These are phyloP conservation scores for Solenopsis invicta DNA, from an alignment of 1,140 invertebrate genomes.

Conservation along the genomic window DNA sequence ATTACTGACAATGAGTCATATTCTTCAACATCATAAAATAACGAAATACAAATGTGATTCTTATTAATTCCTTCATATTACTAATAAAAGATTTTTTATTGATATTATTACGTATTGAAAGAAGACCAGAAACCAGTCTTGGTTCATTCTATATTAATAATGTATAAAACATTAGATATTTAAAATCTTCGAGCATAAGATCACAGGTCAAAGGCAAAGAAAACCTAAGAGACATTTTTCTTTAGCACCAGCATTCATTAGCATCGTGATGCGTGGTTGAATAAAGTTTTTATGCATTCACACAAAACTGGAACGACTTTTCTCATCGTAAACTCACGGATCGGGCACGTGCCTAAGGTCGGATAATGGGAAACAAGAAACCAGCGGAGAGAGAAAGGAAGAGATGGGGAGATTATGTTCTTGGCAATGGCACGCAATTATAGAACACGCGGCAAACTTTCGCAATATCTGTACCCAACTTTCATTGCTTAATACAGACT, in stretches of 20 bases:
- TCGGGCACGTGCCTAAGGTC: constrained; percentile 43
- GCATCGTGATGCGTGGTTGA: constrained; percentile 23
- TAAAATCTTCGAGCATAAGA: neutral
- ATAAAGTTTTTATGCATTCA: constrained; percentile 58
- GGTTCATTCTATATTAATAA: neutral
- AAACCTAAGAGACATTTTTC: neutral
- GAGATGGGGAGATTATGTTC: constrained; percentile 54
- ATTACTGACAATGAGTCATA: neutral
- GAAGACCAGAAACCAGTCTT: neutral
- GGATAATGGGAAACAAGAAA: constrained; percentile 60
- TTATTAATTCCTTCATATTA: neutral
- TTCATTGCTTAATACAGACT: constrained; percentile 62
- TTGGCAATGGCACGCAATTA: constrained; percentile 56
- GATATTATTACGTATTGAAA: neutral
- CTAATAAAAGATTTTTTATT: neutral
- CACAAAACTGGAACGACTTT: constrained; percentile 37
- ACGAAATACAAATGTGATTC: neutral
- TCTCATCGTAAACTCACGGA: neutral
- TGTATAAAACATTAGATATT: too few relatives aligned
- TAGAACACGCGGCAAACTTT: constrained; percentile 60
- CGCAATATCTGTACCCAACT: constrained; percentile 64
- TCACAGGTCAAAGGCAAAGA: neutral
- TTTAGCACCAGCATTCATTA: constrained; percentile 7
- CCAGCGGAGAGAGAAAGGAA: neutral
- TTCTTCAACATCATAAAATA: neutral